Conservation (phyloP, 2,113 vertebrate genomes). For the Zosterops pallidus region DNA sequence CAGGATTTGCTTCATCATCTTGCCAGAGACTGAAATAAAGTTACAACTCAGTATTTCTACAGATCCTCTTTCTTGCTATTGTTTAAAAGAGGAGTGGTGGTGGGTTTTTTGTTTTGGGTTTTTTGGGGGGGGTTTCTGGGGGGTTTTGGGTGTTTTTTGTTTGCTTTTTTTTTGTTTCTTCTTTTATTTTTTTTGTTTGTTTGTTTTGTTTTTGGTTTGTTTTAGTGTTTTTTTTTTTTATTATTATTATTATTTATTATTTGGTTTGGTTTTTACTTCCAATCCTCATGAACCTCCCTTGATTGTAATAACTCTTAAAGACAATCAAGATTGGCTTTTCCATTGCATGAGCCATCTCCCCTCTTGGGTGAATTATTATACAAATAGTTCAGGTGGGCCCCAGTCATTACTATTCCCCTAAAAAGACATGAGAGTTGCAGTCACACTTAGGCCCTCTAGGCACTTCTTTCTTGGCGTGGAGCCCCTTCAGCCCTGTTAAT, state of each 20-base stretch:
- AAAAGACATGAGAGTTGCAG: neutral
- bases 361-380: neutral
- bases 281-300: neutral
- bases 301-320: neutral
- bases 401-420: neutral
- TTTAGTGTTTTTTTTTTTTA: no score
- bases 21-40: neutral
- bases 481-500: accelerated
- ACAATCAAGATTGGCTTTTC: neutral
- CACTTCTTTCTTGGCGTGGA: neutral
- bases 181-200: no score
- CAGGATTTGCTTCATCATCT: neutral
- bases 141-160: no score
- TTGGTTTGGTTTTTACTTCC: neutral
- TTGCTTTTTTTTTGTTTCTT: no score
- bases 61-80: neutral
- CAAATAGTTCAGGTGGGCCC: neutral
- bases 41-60: neutral
- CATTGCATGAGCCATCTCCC: neutral
- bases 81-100: neutral
- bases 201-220: no score
- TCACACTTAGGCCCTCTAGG: neutral
- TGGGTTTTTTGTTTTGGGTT: no score
- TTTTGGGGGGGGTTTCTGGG: no score
- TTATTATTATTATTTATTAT: no score